phyloP scores from a whole-genome alignment of 1,140 invertebrate genomes.

The Apis dorsata region DNA sequence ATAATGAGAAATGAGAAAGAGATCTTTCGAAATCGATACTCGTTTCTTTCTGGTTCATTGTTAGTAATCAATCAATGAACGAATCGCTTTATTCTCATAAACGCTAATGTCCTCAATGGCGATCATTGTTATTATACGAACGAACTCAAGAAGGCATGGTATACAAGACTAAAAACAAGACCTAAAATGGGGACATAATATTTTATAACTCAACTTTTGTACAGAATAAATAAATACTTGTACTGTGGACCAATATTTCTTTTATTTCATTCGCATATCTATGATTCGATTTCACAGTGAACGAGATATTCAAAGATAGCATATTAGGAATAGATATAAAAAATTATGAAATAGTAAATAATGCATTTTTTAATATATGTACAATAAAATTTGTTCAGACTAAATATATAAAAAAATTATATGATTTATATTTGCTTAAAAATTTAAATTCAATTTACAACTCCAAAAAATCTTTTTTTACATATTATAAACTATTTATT shows the following conservation, averaged over 20 bases:
- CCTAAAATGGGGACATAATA: conserved; percentile 77
- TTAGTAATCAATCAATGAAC: conserved; percentile 15
- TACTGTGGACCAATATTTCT: conserved; percentile 78
- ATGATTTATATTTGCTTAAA: background rate
- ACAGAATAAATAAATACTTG: conserved; percentile 79
- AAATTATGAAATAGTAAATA: conserved; percentile 2
- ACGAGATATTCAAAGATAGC: background rate
- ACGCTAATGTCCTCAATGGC: conserved; percentile 62
- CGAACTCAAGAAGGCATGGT: conserved; percentile 75
- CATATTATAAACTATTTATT: conserved; percentile 56
- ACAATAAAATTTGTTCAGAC: background rate
- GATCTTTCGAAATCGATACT: conserved; percentile 7
- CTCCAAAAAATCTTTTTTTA: background rate
- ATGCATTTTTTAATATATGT: background rate
- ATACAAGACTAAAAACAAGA: conserved; percentile 77
- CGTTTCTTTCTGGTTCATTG: background rate
- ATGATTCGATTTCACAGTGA: background rate
- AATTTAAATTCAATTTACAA: background rate
- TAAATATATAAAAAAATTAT: conserved; percentile 11
- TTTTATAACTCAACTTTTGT: conserved; percentile 79
- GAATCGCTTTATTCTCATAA: conserved; percentile 53
- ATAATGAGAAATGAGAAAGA: background rate
- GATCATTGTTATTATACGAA: conserved; percentile 74
- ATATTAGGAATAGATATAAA: background rate
- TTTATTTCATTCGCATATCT: conserved; percentile 71